Evolutionary conservation across 2,797 vertebrate species (phyloP).

Genomic region (Eulemur coronatus): DNA sequence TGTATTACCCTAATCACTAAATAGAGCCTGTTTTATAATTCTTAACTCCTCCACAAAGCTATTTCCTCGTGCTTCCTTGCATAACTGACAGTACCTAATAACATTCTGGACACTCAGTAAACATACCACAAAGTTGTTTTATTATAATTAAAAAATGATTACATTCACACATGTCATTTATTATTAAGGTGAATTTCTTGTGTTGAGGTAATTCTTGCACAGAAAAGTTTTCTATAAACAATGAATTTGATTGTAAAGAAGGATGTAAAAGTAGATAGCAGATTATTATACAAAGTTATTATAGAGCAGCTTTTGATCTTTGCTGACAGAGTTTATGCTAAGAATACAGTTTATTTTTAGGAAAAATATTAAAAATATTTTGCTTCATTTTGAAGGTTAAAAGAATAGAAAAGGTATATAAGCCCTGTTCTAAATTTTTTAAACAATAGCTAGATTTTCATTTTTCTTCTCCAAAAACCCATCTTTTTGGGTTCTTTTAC

Average conservation of each 20-base stretch:
- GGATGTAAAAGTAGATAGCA: neutral
- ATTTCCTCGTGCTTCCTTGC: neutral
- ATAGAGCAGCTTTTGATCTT: neutral
- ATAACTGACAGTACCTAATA: neutral
- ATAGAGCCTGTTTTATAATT: neutral
- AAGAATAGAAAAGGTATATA: neutral
- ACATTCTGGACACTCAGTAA: neutral
- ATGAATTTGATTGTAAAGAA: neutral
- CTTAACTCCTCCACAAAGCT: neutral
- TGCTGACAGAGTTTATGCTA: neutral
- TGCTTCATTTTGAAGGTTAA: neutral
- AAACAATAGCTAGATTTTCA: neutral
- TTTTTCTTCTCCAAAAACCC: neutral
- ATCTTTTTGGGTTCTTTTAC: neutral
- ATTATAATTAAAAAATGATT: constrained; percentile 16
- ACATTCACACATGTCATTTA: neutral
- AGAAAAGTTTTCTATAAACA: neutral
- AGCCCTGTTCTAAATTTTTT: neutral
- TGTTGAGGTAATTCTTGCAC: neutral
- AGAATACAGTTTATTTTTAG: neutral
- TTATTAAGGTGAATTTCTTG: neutral
- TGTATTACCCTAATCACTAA: neutral
- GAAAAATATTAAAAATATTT: constrained; percentile 2
- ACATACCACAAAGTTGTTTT: neutral
- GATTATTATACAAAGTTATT: neutral